Percentiles rank a stretch among this genome's conserved stretches.
Evolutionary conservation across 2,797 vertebrate genomes (phyloP).

Genomic region (Gallinago nigripennis): DNA sequence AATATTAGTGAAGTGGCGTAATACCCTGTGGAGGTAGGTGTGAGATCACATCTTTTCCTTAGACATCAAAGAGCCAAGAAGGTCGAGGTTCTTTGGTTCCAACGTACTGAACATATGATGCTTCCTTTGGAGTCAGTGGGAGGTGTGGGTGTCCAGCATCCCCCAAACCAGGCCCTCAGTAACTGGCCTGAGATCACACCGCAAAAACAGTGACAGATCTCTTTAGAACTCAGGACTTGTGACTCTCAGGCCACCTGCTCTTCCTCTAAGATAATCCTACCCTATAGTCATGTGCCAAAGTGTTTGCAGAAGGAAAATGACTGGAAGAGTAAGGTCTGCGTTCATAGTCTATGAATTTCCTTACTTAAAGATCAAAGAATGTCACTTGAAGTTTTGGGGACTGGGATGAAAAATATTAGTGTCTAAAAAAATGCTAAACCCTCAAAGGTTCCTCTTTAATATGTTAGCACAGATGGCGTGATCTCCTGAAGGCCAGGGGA

Average conservation of each 20-base stretch:
- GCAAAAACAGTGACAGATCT: neutral
- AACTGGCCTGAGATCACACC: neutral
- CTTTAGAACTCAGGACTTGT: neutral
- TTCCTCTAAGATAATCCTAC: conserved; percentile 7
- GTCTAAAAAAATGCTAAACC: neutral
- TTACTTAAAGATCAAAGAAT: neutral
- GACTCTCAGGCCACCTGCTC: neutral
- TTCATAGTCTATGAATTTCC: neutral
- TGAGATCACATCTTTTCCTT: neutral
- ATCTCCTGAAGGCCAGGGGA: neutral
- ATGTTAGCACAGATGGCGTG: neutral
- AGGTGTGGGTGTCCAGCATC: neutral
- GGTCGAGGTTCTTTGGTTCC: neutral
- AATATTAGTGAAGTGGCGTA: neutral
- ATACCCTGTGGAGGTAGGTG: neutral
- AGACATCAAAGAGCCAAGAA: neutral
- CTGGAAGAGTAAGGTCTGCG: neutral
- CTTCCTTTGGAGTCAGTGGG: neutral
- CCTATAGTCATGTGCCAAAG: neutral
- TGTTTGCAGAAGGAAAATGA: neutral
- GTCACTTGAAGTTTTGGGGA: neutral
- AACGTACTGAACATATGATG: neutral
- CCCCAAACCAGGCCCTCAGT: neutral
- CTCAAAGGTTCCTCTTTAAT: neutral
- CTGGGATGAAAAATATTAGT: neutral